Evolutionary conservation across 1,140 invertebrate genomes (phyloP).

Genomic region (Tachypleus tridentatus): DNA sequence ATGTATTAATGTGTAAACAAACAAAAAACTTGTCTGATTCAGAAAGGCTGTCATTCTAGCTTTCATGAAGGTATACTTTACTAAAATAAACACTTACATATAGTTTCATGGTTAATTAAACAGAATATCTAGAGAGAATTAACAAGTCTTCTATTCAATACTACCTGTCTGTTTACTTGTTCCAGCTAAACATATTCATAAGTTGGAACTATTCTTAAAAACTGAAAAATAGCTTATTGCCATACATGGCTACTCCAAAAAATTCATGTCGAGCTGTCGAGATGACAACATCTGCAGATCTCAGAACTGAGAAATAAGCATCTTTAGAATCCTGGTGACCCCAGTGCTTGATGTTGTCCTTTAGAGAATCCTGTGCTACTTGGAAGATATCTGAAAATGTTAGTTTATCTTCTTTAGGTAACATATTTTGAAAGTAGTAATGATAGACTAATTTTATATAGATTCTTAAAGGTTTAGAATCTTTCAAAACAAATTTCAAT

Average conservation of each 20-base stretch:
- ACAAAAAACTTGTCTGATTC: no score
- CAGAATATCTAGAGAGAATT: no score
- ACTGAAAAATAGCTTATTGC: conserved; percentile 11
- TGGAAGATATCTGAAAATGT: conserved; percentile 35
- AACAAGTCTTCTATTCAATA: no score
- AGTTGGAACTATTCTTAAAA: conserved; percentile 4
- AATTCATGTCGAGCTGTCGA: conserved; percentile 65
- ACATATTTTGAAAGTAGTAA: background rate
- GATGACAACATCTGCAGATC: conserved; percentile 47
- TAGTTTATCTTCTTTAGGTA: background rate
- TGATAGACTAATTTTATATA: no score
- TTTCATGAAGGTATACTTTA: no score
- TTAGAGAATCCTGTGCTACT: conserved; percentile 38
- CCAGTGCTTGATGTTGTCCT: conserved; percentile 45
- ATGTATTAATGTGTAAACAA: no score
- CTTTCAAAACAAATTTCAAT: no score
- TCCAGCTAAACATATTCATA: background rate
- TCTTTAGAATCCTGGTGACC: conserved; percentile 44
- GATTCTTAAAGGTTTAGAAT: no score
- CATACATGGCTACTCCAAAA: conserved; percentile 58
- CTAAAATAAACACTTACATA: no score
- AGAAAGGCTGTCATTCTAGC: no score
- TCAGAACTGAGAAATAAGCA: conserved; percentile 46
- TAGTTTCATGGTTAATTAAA: no score
- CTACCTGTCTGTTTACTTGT: no score